Conservation (phyloP, 1,140 invertebrate genomes). For the Drosophila ironensis region DNA sequence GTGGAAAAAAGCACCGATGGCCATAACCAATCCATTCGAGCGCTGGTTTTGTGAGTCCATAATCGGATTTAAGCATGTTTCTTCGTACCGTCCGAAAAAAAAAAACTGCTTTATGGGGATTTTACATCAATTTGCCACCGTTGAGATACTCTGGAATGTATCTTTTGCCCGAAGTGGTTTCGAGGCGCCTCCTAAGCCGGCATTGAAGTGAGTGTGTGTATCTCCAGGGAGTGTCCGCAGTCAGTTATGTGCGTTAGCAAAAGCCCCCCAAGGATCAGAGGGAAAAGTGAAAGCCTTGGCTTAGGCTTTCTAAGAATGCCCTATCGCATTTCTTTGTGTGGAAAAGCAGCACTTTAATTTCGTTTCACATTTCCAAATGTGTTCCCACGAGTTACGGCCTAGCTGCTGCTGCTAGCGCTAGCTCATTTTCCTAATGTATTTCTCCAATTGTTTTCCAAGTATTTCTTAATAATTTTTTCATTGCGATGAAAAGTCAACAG, state of each 20-base stretch:
- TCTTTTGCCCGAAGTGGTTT: background rate
- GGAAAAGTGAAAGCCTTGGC: background rate
- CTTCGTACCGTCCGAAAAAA: background rate
- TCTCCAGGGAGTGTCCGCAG: too few species aligned
- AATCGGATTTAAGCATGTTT: slow-evolving; percentile 56
- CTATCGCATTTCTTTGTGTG: background rate
- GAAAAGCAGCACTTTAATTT: slow-evolving; percentile 4
- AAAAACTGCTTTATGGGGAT: background rate
- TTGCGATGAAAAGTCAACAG: slow-evolving; percentile 25
- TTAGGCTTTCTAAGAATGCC: slow-evolving; percentile 1
- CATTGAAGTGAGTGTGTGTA: too few species aligned
- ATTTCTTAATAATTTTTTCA: slow-evolving; percentile 7
- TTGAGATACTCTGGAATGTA: slow-evolving; percentile 15
- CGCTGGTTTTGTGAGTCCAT: slow-evolving; percentile 23
- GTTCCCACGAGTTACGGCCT: too few species aligned
- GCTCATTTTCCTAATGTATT: slow-evolving; percentile 22
- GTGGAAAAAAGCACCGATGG: slow-evolving; percentile 9
- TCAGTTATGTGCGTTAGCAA: too few species aligned
- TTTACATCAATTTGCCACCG: background rate
- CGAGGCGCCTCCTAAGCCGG: too few species aligned
- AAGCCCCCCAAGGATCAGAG: background rate
- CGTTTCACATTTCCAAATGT: background rate
- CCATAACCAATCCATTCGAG: slow-evolving; percentile 20
- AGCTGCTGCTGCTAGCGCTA: background rate
- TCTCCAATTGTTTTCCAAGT: slow-evolving; percentile 24